phyloP scores from a whole-genome alignment of 1,140 invertebrate genomes.

The Harpegnathos saltator region DNA sequence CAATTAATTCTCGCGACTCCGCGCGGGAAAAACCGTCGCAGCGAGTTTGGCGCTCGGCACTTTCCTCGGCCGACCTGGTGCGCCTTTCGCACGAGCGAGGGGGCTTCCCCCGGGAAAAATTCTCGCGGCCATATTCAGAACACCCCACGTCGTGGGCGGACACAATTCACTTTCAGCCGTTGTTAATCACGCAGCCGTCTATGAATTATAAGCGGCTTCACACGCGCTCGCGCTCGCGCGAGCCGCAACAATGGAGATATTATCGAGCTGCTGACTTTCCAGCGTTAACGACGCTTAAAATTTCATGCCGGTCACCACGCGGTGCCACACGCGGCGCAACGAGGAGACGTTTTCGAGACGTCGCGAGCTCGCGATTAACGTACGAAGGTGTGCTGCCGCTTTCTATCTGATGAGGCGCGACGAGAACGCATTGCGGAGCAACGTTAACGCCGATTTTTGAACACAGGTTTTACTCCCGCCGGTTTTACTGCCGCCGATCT shows the following conservation, averaged over 20 bases:
- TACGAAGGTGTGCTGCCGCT: neutral
- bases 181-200: slow-evolving; percentile 43
- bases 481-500: neutral
- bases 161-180: slow-evolving; percentile 46
- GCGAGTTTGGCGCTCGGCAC: slow-evolving; percentile 13
- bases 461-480: neutral
- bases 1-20: slow-evolving; percentile 47
- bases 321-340: too few relatives aligned
- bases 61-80: neutral
- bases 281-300: slow-evolving; percentile 47
- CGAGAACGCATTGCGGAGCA: neutral
- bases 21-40: slow-evolving; percentile 50
- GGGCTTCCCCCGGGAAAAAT: slow-evolving; percentile 20
- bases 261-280: slow-evolving; percentile 38
- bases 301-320: slow-evolving; percentile 24
- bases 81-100: slow-evolving; percentile 33
- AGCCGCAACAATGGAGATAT: slow-evolving; percentile 54
- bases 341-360: neutral
- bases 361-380: slow-evolving; percentile 7
- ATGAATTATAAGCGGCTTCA: slow-evolving; percentile 43
- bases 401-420: neutral
- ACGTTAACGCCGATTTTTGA: neutral
- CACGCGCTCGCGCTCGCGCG: slow-evolving; percentile 23
- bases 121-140: slow-evolving; percentile 11
- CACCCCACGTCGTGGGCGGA: slow-evolving; percentile 6